phyloP scores from a whole-genome alignment of 2,113 vertebrate species.

The Gallinago paraguaiae region DNA sequence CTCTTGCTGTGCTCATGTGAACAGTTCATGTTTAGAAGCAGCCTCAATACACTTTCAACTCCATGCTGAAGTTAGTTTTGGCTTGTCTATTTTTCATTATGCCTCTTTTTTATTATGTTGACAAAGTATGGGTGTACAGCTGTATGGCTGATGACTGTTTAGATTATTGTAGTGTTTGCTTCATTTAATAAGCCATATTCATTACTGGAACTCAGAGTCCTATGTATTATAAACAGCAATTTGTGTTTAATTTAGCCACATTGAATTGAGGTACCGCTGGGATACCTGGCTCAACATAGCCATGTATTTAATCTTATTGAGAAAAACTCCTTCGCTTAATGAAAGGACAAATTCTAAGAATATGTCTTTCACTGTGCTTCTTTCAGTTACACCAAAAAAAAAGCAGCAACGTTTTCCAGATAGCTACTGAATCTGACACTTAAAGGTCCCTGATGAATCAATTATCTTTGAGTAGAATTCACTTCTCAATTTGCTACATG shows the following conservation, averaged over 20 bases:
- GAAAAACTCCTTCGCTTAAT: background rate
- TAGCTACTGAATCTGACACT: background rate
- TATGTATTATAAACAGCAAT: background rate
- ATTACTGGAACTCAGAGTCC: background rate
- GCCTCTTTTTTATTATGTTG: background rate
- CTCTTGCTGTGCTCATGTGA: background rate
- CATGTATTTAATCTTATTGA: background rate
- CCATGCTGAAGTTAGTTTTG: background rate
- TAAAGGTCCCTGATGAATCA: conserved; percentile 8
- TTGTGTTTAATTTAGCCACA: background rate
- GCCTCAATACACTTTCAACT: background rate
- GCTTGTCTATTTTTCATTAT: background rate
- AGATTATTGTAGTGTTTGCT: background rate
- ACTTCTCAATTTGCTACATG: background rate
- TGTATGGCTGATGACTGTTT: background rate
- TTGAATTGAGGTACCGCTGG: background rate
- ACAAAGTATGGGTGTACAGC: background rate
- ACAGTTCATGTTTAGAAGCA: background rate
- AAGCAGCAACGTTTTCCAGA: background rate
- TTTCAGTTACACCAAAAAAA: background rate
- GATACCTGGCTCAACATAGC: background rate
- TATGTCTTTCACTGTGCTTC: background rate
- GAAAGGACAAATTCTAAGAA: background rate
- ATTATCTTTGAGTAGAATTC: conserved; percentile 24
- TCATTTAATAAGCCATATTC: background rate